phyloP scores from a whole-genome alignment of 2,888 invertebrate species.

The Germaria angustata region DNA sequence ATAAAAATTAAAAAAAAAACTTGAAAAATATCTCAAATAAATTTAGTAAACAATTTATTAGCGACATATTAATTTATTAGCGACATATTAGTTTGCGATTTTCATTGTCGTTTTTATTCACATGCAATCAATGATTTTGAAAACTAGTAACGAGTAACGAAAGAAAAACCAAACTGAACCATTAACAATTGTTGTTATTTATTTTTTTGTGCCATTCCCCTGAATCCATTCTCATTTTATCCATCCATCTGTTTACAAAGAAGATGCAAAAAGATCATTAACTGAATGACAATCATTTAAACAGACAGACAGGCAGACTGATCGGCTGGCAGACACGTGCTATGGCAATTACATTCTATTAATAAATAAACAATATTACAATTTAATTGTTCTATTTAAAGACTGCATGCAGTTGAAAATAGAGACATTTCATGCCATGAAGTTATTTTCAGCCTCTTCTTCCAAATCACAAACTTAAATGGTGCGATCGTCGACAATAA shows the following conservation, averaged over 20 bases:
- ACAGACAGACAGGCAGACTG: background rate
- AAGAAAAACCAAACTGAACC: background rate
- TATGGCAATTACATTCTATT: slow-evolving; percentile 36
- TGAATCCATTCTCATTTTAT: background rate
- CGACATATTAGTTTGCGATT: no score
- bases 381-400: slow-evolving; percentile 50
- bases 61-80: no score
- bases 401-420: slow-evolving; percentile 31
- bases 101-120: background rate
- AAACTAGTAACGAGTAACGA: background rate
- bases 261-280: background rate
- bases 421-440: slow-evolving; percentile 7
- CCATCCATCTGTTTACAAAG: slow-evolving; percentile 22
- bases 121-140: background rate
- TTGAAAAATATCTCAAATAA: no score
- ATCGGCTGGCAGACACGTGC: slow-evolving; percentile 31
- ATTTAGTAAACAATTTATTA: no score
- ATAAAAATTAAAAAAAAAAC: no score
- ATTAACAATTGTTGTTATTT: background rate
- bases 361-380: slow-evolving; percentile 44
- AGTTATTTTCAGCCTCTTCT: background rate
- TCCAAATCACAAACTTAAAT: slow-evolving; percentile 13
- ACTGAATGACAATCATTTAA: background rate
- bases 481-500: slow-evolving; percentile 15
- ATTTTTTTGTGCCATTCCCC: background rate